Conservation (phyloP, 2,797 vertebrate genomes). For the Holocentrus rufus region DNA sequence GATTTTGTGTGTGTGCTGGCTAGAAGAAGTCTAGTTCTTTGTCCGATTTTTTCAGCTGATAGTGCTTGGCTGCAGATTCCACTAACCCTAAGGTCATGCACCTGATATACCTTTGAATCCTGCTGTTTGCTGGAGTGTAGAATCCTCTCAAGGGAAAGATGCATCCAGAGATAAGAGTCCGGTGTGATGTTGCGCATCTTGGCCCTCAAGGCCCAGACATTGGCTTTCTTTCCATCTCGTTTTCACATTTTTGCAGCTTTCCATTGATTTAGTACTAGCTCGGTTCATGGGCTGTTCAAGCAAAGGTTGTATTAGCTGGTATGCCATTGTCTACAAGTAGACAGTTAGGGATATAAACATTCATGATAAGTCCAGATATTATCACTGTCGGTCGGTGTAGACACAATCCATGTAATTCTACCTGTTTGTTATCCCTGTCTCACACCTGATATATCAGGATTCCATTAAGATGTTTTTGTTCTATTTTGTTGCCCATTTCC, state of each 20-base stretch:
- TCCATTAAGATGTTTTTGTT: not conserved
- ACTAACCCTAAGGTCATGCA: conserved; percentile 80
- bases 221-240: conserved; percentile 70
- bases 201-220: conserved; percentile 78
- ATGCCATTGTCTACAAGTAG: conserved; percentile 41
- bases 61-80: conserved; percentile 72
- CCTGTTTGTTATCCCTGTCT: not conserved
- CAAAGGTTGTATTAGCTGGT: conserved; percentile 25
- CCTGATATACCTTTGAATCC: conserved; percentile 83
- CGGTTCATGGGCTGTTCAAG: conserved; percentile 54
- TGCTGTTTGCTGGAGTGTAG: conserved; percentile 77
- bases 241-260: conserved; percentile 67
- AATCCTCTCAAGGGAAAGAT: conserved; percentile 76
- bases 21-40: conserved; percentile 49
- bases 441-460: conserved; percentile 27
- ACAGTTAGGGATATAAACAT: conserved; percentile 23
- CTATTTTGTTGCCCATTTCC: conserved; percentile 2
- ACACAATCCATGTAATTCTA: conserved; percentile 8
- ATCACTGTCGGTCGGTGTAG: conserved; percentile 30
- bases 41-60: conserved; percentile 56
- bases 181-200: conserved; percentile 78
- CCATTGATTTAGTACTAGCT: conserved; percentile 66
- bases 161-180: conserved; percentile 80
- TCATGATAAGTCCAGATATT: conserved; percentile 38
- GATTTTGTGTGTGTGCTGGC: conserved; percentile 23